Base-by-base conservation (phyloP, 2,888 invertebrate genomes). In the Chaetogeoica ovagalla region DNA sequence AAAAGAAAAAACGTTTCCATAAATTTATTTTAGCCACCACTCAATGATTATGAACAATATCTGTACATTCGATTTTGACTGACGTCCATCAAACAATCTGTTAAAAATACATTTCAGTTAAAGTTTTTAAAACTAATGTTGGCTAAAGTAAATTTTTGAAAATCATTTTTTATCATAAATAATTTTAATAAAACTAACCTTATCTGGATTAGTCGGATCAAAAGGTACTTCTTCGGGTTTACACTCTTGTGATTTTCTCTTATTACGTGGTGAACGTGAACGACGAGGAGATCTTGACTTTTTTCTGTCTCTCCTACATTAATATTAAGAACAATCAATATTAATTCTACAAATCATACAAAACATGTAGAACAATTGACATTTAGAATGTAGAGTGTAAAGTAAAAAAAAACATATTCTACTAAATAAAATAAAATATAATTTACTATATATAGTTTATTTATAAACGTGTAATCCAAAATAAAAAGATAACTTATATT, bases 151-250 rank as follows among this genome's bases (percentile, higher is more conserved):
- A 63, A 71, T 71, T 79, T 59, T 57, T 71, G 19, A 79, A 76
- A 23, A 68, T 60, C 57, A 17, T 71, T 43, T 57, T 75, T 75
- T 43, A 23, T 17, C 21, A 71, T 60, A 19, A 43, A 43, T 9
- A 43, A 71, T 1, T 57, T 75, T 2, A 60, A 21, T 57, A 37
- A 21, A 13, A 82, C 85, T 84, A 85, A 92, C 92, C 89, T 93
- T 93, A 85, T 93, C 93, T 82, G 91, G 89, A 85, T 91, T 90
- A 9, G 91, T 91, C 39, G 91, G 91, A 84, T 93, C 92, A 86
- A 93, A 93, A 48, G 91, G 90, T 82, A 90, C 86, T 70, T 89
- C 89, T 81, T 84, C 85, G 70, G 88, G 86, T 79, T 89, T 88
- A 82, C 90, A 90, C 65, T 88, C 87, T 85, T 91, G 91, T 43